Base-by-base conservation (phyloP, 2,888 invertebrate genomes). In the Sinohyriopsis cumingii region DNA sequence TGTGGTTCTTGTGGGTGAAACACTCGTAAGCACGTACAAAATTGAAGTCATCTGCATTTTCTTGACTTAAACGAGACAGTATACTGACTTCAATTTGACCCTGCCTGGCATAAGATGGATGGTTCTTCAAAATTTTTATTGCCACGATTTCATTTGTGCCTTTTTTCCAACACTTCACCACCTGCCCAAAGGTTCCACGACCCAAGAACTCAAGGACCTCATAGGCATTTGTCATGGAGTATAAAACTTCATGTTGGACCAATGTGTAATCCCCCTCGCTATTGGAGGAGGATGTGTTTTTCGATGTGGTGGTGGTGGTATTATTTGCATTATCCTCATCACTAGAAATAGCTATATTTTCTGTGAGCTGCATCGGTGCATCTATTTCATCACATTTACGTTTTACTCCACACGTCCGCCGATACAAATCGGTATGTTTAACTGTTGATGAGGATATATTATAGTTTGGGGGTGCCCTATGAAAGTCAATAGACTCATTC, bases 101-200 rank as follows among this genome's bases (percentile, higher is more conserved):
- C 93, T 99, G 99, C 88, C 99, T 94, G 82, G 99, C 99, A 92
- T 99, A 99, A 86, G 98, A 99, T 82, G 99, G 99, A 92, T 99
- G 99, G 92, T 99, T 99, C 92, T 99, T 99, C 75, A 99, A 93
- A 90, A 99, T 99, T 93, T 99, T 99, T 91, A 99, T 99, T 90
- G 99, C 99, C 88, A 99, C 99, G 90, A 99, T 99, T 92, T 99
- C 99, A 91, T 98, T 99, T 87, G 99, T 99, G 91, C 99, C 99
- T 91, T 99, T 98, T 92, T 99, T 99, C 99, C 99, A 99, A 92
- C 99, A 99, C 92, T 99, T 99, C 89, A 99, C 99, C 89, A 99
- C 99, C 91, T 94, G 94, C 81, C 99, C 99, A 92, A 99, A 99
- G 83, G 99, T 99, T 87, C 99, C 99, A 84, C 99, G 95, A 84